A percentile compares a stretch with the other conserved stretches of the same genome.
Evolutionary conservation across 2,797 vertebrate genomes (phyloP).

Genomic region (Scarus forsteni): DNA sequence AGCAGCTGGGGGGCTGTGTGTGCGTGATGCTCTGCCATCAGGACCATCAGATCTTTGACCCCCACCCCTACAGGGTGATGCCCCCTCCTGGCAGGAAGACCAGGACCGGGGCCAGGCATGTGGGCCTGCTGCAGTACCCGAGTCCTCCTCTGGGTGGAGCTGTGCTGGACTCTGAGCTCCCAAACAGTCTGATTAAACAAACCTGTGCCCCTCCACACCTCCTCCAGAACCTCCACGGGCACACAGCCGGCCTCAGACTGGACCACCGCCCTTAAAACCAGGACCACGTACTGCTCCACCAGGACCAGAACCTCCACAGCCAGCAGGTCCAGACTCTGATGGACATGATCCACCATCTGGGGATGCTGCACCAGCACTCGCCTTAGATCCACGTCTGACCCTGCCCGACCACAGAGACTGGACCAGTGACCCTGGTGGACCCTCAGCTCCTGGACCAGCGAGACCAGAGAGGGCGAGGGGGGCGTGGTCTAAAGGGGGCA

Average conservation of each 20-base stretch:
- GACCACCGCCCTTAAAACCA: conserved; percentile 57
- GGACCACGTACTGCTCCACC: conserved; percentile 71
- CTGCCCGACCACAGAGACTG: conserved; percentile 66
- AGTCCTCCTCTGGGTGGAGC: conserved; percentile 39
- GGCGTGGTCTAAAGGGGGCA: conserved; percentile 34
- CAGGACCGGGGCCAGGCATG: conserved; percentile 1
- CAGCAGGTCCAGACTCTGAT: conserved; percentile 59
- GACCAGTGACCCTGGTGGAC: conserved; percentile 81
- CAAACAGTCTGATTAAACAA: conserved; percentile 74
- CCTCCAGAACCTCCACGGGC: conserved; percentile 72
- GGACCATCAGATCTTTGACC: conserved; percentile 62
- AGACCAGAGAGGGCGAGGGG: conserved; percentile 27
- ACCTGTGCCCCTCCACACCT: conserved; percentile 70
- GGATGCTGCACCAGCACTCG: conserved; percentile 36
- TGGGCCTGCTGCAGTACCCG: conserved; percentile 40
- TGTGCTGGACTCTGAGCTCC: conserved; percentile 56
- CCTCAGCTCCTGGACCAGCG: conserved; percentile 75
- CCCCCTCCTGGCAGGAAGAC: conserved; percentile 19
- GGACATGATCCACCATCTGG: conserved; percentile 56
- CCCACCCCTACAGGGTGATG: conserved; percentile 57
- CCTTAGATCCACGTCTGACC: conserved; percentile 66
- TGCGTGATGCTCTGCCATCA: conserved; percentile 72
- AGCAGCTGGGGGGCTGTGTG: conserved; percentile 64
- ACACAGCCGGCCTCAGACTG: conserved; percentile 38
- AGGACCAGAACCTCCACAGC: conserved; percentile 71